Base-by-base conservation (phyloP, 1,140 invertebrate species). In the Caenorhabditis inopinata region DNA sequence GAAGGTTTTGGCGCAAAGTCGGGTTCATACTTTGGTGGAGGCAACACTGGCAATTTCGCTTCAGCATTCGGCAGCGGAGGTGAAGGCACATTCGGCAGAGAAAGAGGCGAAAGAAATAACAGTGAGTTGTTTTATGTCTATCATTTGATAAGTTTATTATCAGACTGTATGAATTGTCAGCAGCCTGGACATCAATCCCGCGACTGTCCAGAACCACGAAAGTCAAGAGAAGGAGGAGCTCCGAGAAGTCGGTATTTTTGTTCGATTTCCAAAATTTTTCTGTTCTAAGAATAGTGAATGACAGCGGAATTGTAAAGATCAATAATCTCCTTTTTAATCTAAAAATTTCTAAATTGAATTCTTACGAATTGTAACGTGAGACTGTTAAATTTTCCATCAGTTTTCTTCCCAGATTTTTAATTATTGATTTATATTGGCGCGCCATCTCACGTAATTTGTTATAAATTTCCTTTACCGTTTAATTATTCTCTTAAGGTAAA, bases 181-280 rank as follows among this genome's bases (percentile, higher is more conserved):
- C 80, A 81, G 29, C 77, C 81, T 47, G 80, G 80, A 1, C 80
- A 81, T 77, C 62, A 25, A 9, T 75, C 73, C 1, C 3, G 18
- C 14, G 79, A 81, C 18, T 81, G 79, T 23, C 47, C 51, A 6
- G 79, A 81, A 45, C 74, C 79, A 16, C 47, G 79, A 18, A 80
- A 75, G 48, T 47, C 68, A 49, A 46, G 82, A 47, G 80, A 73
- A 47, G 82, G 42, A 14, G 32, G 79, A 48, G 68, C 4, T 7
- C 46, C 46, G 46, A 32, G 75, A 76, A 42, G 75, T 76, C 12
- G 32, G 25, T 18, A 14, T 1, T 49, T 48, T 25, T 14, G 23
- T 49, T 42, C 38, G 6, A 25, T 32, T 3, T 51, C 35, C n/a
- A n/a, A n/a, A n/a, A n/a, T n/a, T 42, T n/a, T 47, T 27, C 29